Evolutionary conservation across 2,888 invertebrate species (phyloP).

Genomic region (Drosophila algonquin): DNA sequence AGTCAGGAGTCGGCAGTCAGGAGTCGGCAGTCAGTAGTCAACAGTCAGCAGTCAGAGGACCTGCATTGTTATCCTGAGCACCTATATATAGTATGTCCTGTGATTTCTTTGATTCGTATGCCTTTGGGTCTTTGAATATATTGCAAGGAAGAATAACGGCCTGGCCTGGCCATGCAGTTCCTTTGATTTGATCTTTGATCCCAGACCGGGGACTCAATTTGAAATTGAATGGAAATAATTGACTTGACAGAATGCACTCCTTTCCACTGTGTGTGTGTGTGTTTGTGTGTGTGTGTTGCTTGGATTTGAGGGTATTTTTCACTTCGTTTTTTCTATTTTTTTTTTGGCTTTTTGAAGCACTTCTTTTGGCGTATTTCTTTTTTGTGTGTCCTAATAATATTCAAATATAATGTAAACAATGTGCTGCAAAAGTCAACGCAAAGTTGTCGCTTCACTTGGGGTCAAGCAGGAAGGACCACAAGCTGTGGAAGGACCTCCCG

Average conservation of each 20-base stretch:
- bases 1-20: constrained; percentile 1
- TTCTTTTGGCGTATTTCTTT: constrained; percentile 1
- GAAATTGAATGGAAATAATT: neutral
- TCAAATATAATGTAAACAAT: constrained; percentile 58
- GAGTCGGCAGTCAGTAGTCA: neutral
- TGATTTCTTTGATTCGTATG: neutral
- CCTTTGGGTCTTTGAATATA: no score
- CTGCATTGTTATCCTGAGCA: constrained; percentile 16
- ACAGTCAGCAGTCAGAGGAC: neutral
- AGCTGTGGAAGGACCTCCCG: neutral
- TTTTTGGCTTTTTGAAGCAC: neutral
- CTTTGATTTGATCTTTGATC: constrained; percentile 3
- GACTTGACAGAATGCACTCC: neutral
- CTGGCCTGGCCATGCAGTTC: neutral
- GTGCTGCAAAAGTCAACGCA: constrained; percentile 34
- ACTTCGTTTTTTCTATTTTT: constrained; percentile 1
- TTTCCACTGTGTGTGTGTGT: neutral
- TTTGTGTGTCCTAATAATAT: constrained; percentile 44
- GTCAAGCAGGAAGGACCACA: neutral
- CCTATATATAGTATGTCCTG: neutral
- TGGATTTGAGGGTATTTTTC: constrained; percentile 2
- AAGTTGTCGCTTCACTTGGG: constrained; percentile 34
- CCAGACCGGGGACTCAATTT: neutral
- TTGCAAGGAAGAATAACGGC: neutral
- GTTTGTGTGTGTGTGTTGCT: neutral